Percentiles rank a stretch among this genome's conserved stretches.
phyloP scores from a whole-genome alignment of 2,113 vertebrate species.

The Burhinus oedicnemus region DNA sequence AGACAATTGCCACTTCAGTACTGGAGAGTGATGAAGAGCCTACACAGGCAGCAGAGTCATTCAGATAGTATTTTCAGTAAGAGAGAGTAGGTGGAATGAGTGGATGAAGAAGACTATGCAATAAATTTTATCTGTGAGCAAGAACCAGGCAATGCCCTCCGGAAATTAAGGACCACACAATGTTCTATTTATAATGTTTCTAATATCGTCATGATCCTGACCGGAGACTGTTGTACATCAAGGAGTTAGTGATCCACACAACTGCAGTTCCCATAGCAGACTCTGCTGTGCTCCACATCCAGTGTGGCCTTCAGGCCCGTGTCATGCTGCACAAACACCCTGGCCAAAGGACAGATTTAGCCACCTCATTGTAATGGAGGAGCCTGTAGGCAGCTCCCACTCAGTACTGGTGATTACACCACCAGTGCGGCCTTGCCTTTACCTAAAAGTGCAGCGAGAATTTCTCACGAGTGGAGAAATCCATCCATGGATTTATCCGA shows the following conservation, averaged over 20 bases:
- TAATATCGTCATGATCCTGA: neutral
- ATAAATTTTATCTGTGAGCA: neutral
- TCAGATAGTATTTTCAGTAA: neutral
- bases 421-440: neutral
- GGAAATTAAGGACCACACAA: neutral
- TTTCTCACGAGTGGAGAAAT: neutral
- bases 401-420: neutral
- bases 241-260: neutral
- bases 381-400: neutral
- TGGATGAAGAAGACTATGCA: neutral
- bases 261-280: neutral
- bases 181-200: neutral
- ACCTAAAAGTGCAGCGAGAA: neutral
- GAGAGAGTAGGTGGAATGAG: constrained; percentile 14
- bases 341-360: neutral
- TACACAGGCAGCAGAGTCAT: constrained; percentile 27
- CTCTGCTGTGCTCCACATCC: neutral
- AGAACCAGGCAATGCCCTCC: neutral
- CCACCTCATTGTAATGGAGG: accelerated
- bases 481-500: neutral
- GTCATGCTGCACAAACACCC: neutral
- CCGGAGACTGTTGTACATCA: neutral
- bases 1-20: constrained; percentile 2
- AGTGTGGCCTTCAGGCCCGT: neutral
- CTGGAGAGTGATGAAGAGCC: neutral